These are phyloP conservation scores for Drosophila meridionalis DNA, from an alignment of 2,888 invertebrate genomes.

Conservation along the genomic window DNA sequence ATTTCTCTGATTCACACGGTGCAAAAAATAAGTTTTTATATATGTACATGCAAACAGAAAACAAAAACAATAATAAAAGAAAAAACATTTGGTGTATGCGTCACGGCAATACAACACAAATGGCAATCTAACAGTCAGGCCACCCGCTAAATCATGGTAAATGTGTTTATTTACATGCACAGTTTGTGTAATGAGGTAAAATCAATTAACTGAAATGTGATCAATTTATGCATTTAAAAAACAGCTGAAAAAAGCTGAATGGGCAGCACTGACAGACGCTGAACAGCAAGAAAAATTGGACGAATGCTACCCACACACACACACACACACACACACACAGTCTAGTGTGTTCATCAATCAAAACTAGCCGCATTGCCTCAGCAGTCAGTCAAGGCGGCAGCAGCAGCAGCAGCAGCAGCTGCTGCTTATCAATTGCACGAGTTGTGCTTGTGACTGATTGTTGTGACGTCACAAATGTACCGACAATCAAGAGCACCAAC, in stretches of 20 bases:
- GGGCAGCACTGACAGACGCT: constrained; percentile 5
- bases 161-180: background rate
- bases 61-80: background rate
- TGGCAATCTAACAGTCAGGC: constrained; percentile 29
- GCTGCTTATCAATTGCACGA: constrained; percentile 56
- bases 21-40: constrained; percentile 8
- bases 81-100: constrained; percentile 43
- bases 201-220: background rate
- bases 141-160: background rate
- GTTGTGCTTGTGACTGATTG: constrained; percentile 54
- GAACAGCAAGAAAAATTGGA: constrained; percentile 8
- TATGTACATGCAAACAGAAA: background rate
- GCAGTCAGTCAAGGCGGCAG: background rate
- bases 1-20: constrained; percentile 58
- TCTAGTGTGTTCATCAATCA: constrained; percentile 39
- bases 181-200: too few relatives aligned
- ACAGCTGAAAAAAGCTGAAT: background rate
- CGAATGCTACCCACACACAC: background rate
- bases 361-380: constrained; percentile 23
- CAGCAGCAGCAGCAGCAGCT: constrained; percentile 17
- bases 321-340: background rate
- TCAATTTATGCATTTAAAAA: background rate
- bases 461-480: constrained; percentile 59
- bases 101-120: constrained; percentile 47
- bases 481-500: constrained; percentile 18